Conservation (phyloP, 2,113 vertebrate genomes). For the Paraplagusia blochii region DNA sequence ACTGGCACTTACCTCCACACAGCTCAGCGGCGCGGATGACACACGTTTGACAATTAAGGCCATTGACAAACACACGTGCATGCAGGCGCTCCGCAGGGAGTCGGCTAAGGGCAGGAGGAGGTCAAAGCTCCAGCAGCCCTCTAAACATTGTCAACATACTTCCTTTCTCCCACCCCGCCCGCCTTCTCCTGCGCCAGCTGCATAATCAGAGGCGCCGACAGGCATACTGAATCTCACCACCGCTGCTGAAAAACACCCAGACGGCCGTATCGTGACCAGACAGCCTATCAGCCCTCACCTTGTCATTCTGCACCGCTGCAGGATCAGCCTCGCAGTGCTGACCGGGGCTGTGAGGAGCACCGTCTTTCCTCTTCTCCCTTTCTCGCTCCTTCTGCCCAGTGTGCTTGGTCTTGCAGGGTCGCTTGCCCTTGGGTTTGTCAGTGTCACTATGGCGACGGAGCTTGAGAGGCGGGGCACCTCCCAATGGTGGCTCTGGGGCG, state of each 20-base stretch:
- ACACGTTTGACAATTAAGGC: slow-evolving; percentile 58
- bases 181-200: slow-evolving; percentile 67
- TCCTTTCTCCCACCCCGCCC: slow-evolving; percentile 70
- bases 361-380: slow-evolving; percentile 72
- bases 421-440: slow-evolving; percentile 98
- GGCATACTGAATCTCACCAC: slow-evolving; percentile 50
- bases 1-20: slow-evolving; percentile 30
- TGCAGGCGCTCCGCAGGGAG: slow-evolving; percentile 60
- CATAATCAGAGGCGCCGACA: slow-evolving; percentile 66
- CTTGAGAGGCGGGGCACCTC: slow-evolving; percentile 79
- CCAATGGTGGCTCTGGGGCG: slow-evolving; percentile 52
- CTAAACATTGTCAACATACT: slow-evolving; percentile 73
- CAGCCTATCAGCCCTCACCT: slow-evolving; percentile 56
- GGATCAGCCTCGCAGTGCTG: slow-evolving; percentile 43
- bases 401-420: slow-evolving; percentile 98
- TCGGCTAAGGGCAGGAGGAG: slow-evolving; percentile 48
- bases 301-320: slow-evolving; percentile 59
- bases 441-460: slow-evolving; percentile 87
- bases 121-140: slow-evolving; percentile 70
- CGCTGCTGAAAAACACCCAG: slow-evolving; percentile 45
- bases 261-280: slow-evolving; percentile 17
- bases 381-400: slow-evolving; percentile 88
- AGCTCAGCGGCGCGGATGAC: slow-evolving; percentile 34
- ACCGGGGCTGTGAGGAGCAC: slow-evolving; percentile 33
- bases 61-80: slow-evolving; percentile 50